Evolutionary conservation across 23 tunicate genomes (phyloP), one percentile per base, ranked within the genome.

Genomic region (Phallusia fumigata): DNA sequence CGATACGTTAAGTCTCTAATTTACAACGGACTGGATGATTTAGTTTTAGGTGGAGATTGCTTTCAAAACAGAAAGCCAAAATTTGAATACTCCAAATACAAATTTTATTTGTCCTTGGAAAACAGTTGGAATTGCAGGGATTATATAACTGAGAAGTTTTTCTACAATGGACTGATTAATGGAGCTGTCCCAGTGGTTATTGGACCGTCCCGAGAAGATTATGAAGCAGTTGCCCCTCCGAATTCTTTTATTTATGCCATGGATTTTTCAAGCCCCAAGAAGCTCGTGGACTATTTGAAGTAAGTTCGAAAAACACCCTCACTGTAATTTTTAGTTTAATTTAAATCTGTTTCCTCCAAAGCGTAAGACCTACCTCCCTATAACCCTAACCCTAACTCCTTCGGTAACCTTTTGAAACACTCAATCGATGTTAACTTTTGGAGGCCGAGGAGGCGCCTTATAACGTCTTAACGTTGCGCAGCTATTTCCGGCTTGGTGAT

Each of bases 211-310:
- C 76, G 45, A 11, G 75, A 52, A 6, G 84, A 80, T 5, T 69
- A 52, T 19, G 35, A 52, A 58, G 84, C 84, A 18, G 35, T 80
- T 53, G 79, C 84, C 35, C 84, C 84, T 11, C 84, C 84, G 40
- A 80, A 80, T 19, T 80, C 84, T 5, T 80, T 52, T 21, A 80
- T 80, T 53, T 73, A 52, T 18, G 75, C 84, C 26, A 36, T 12
- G 50, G 82, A 75, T 21, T 75, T 75, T 31, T 22, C 78, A 21
- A 75, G 36, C 15, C 78, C 78, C 11, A 28, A 35, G 26, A 28
- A 28, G 3, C 49, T 75, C 15, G 78, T 75, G 34, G 24, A 34
- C 1, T 75, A 75, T 31, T 34, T 75, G 36, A 35, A 31, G 78
- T 75, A 34, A 58, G 47, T 40, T n/a, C n/a, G n/a, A n/a, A n/a